These are phyloP conservation scores for Distichodus sexfasciatus DNA, from an alignment of 2,797 vertebrate genomes.

Conservation along the genomic window DNA sequence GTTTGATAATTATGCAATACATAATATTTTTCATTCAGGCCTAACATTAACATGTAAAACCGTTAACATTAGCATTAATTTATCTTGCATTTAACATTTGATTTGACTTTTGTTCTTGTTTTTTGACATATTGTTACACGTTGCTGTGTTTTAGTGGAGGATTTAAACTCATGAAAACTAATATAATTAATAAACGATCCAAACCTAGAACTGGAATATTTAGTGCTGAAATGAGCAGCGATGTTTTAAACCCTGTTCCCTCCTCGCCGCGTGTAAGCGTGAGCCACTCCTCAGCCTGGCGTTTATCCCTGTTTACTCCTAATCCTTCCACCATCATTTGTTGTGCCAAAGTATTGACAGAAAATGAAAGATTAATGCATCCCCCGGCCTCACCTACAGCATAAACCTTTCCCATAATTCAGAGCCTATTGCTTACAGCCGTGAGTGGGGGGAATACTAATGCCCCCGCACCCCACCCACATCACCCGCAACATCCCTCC, in stretches of 20 bases:
- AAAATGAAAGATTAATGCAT: constrained; percentile 67
- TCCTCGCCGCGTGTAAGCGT: no score
- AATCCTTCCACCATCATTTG: constrained; percentile 59
- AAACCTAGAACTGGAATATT: no score
- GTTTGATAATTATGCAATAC: no score
- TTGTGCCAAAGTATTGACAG: constrained; percentile 57
- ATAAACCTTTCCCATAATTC: constrained; percentile 64
- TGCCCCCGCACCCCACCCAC: constrained; percentile 35
- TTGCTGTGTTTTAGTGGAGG: no score
- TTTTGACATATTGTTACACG: no score
- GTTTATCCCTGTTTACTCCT: constrained; percentile 46
- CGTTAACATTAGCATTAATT: no score
- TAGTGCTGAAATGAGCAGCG: neutral
- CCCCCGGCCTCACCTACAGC: constrained; percentile 59
- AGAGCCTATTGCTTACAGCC: constrained; percentile 62
- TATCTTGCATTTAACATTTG: no score
- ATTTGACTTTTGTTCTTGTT: no score
- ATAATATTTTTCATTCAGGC: no score
- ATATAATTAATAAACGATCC: no score
- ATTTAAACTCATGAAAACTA: no score
- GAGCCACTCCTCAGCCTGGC: constrained; percentile 23
- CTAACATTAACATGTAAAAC: no score
- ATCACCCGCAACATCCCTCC: neutral
- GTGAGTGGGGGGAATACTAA: constrained; percentile 66
- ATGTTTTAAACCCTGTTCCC: neutral